A percentile compares a stretch with the other conserved stretches of the same genome.
phyloP scores from a whole-genome alignment of 2,797 vertebrate genomes.

The Threskiornis aethiopicus region DNA sequence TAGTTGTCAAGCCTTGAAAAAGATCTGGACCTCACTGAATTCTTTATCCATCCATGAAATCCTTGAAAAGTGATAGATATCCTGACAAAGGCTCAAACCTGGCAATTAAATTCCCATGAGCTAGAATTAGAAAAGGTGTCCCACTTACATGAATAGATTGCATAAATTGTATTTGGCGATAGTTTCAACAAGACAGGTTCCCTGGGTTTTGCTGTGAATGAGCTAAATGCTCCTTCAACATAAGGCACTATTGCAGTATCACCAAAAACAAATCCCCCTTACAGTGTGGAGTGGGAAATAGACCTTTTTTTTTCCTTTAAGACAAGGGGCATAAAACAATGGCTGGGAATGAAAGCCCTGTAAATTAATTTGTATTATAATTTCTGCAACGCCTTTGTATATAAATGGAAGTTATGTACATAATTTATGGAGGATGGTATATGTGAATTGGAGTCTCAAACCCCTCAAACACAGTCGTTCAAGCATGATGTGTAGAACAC shows the following conservation, averaged over 20 bases:
- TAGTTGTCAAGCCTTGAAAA: conserved; percentile 16
- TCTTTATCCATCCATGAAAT: conserved; percentile 5
- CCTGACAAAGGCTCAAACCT: conserved; percentile 21
- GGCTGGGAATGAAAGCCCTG: conserved; percentile 65
- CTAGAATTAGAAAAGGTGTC: conserved; percentile 47
- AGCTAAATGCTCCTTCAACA: neutral
- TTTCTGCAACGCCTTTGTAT: conserved; percentile 54
- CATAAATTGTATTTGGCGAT: conserved; percentile 9
- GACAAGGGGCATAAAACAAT: conserved; percentile 18
- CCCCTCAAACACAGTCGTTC: conserved; percentile 55
- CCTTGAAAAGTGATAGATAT: conserved; percentile 28
- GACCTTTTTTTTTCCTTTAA: neutral
- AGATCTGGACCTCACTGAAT: conserved; percentile 17
- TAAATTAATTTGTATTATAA: conserved; percentile 65
- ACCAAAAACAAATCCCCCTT: neutral
- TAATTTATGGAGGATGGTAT: conserved; percentile 80
- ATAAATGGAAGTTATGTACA: conserved; percentile 76
- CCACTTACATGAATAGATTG: conserved; percentile 26
- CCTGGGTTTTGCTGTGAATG: neutral
- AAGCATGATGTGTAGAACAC: conserved; percentile 72
- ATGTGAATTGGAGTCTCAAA: conserved; percentile 70
- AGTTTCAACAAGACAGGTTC: neutral
- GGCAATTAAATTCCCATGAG: conserved; percentile 42
- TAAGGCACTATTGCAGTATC: neutral
- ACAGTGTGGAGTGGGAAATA: neutral